These are phyloP conservation scores for Drosophila paulistorum DNA, from an alignment of 1,140 invertebrate species.

Conservation along the genomic window DNA sequence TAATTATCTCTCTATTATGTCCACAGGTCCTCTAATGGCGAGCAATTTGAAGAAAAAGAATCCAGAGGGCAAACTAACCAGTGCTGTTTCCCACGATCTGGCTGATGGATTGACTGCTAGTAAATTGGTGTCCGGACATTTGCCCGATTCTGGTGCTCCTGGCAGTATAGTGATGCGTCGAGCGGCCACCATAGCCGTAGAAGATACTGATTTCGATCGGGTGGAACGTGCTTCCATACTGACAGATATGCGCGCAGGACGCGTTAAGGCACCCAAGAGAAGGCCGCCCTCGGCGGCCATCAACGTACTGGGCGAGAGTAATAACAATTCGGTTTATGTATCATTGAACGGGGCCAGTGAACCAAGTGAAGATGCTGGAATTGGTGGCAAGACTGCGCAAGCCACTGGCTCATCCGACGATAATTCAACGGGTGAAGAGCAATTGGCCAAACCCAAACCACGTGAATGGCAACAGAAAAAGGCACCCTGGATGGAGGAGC, in stretches of 20 bases:
- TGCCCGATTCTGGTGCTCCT: constrained; percentile 48
- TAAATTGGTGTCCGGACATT: constrained; percentile 52
- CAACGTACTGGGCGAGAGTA: constrained; percentile 76
- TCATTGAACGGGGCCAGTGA: constrained; percentile 74
- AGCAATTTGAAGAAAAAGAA: constrained; percentile 85
- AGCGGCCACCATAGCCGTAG: constrained; percentile 69
- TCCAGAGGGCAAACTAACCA: constrained; percentile 77
- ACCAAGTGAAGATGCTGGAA: constrained; percentile 55
- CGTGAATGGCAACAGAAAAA: constrained; percentile 86
- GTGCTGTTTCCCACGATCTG: constrained; percentile 73
- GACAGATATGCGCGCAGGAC: constrained; percentile 86
- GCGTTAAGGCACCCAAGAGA: constrained; percentile 85
- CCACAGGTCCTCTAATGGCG: constrained; percentile 84
- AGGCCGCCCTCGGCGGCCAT: constrained; percentile 84
- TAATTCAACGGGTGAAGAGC: constrained; percentile 82
- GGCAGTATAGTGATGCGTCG: constrained; percentile 70
- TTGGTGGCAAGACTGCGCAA: constrained; percentile 19
- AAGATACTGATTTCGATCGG: constrained; percentile 85
- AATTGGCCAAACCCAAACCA: constrained; percentile 84
- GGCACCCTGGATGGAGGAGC: constrained; percentile 88
- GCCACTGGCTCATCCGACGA: constrained; percentile 63
- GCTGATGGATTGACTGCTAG: constrained; percentile 73
- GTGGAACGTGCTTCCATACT: constrained; percentile 86
- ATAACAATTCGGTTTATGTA: constrained; percentile 75
- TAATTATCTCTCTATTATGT: constrained; percentile 2